Evolutionary conservation across 2,113 vertebrate species (phyloP).

Genomic region (Chrysochloris asiatica): DNA sequence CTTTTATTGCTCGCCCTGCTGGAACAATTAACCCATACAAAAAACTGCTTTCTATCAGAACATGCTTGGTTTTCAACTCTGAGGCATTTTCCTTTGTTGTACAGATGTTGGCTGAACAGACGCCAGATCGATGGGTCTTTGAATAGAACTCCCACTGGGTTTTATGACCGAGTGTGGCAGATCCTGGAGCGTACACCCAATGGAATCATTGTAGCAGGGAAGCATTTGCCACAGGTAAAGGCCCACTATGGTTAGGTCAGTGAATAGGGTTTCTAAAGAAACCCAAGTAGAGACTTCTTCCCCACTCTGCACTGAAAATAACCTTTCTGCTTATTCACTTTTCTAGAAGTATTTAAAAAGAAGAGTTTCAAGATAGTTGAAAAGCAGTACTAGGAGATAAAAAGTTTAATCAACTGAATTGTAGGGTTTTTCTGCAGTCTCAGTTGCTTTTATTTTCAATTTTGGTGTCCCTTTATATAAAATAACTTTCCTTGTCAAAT

Average conservation of each 20-base stretch:
- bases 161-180: conserved; percentile 98
- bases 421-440: background rate
- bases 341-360: background rate
- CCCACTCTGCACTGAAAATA: background rate
- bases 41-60: background rate
- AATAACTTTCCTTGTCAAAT: background rate
- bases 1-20: background rate
- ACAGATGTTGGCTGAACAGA: conserved; percentile 93
- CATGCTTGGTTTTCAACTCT: background rate
- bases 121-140: conserved; percentile 96
- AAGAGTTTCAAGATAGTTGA: background rate
- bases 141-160: conserved; percentile 94
- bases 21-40: background rate
- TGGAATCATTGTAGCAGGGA: conserved; percentile 91
- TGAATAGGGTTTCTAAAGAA: background rate
- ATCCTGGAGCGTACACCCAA: conserved; percentile 95
- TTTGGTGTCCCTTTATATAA: background rate
- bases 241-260: background rate
- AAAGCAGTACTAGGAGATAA: background rate
- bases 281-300: background rate
- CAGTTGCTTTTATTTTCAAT: background rate
- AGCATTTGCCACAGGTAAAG: conserved; percentile 94
- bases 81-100: background rate
- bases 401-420: background rate
- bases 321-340: background rate